Conservation (phyloP, 2,113 vertebrate species). For the Tragelaphus buxtoni region DNA sequence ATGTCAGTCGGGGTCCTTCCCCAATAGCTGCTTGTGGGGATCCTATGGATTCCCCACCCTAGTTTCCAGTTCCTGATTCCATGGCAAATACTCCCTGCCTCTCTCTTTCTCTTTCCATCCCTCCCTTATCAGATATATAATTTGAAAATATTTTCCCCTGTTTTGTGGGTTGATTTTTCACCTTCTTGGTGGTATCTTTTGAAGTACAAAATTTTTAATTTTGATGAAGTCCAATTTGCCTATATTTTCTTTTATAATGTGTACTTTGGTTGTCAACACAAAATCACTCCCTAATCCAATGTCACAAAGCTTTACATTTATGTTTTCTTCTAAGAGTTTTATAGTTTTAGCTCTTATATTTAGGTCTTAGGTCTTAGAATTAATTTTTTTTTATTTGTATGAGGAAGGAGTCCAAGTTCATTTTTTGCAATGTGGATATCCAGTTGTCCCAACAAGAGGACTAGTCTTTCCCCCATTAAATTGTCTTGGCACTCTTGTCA, state of each 20-base stretch:
- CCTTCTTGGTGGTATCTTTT: neutral
- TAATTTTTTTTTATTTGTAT: neutral
- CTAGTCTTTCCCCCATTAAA: neutral
- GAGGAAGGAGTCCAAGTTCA: neutral
- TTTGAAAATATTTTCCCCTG: slow-evolving; percentile 10
- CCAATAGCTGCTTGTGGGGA: neutral
- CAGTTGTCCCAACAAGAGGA: neutral
- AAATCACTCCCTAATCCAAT: neutral
- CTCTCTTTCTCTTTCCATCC: neutral
- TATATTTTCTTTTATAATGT: neutral
- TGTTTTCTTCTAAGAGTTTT: neutral
- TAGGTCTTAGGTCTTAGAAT: neutral
- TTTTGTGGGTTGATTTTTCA: neutral
- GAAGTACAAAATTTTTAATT: neutral
- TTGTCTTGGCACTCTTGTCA: neutral
- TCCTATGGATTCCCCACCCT: neutral
- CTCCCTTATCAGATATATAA: neutral
- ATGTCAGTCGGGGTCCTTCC: neutral
- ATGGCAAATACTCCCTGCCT: neutral
- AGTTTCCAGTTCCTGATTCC: neutral
- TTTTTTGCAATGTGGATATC: neutral
- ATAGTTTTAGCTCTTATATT: neutral
- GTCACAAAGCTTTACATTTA: neutral
- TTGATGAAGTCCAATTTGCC: neutral
- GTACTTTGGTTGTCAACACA: neutral